phyloP scores from a whole-genome alignment of 2,113 vertebrate genomes.

The Coregonus clupeaformis region DNA sequence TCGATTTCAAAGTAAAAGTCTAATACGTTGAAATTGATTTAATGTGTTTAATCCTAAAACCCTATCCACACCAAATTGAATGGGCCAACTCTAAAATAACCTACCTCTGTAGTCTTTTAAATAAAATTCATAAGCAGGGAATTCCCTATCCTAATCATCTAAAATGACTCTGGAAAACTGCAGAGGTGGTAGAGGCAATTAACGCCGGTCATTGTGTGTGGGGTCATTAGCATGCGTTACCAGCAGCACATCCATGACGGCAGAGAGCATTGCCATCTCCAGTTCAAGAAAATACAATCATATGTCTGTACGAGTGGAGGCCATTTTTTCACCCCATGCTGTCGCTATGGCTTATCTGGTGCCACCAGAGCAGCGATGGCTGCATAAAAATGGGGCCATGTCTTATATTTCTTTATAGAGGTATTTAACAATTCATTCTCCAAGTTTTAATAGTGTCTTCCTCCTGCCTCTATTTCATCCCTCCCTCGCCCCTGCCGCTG shows the following conservation, averaged over 20 bases:
- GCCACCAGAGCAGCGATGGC: conserved; percentile 66
- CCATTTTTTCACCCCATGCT: conserved; percentile 24
- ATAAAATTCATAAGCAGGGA: neutral
- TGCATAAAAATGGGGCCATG: conserved; percentile 71
- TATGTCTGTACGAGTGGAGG: conserved; percentile 15
- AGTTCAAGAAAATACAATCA: conserved; percentile 49
- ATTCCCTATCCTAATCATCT: neutral
- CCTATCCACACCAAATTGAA: too few species aligned
- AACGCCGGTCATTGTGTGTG: conserved; percentile 26
- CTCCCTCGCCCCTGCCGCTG: conserved; percentile 24
- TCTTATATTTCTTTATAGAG: conserved; percentile 78
- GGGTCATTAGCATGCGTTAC: conserved; percentile 14
- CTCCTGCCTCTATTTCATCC: conserved; percentile 56
- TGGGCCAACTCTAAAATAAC: too few species aligned
- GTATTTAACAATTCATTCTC: conserved; percentile 80
- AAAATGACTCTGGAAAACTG: neutral
- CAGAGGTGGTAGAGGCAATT: conserved; percentile 10
- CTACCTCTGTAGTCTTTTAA: neutral
- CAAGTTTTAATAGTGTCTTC: conserved; percentile 73
- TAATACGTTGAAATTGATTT: neutral
- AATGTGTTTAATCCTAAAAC: neutral
- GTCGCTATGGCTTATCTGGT: conserved; percentile 68
- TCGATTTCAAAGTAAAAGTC: neutral
- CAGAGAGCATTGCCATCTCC: conserved; percentile 25
- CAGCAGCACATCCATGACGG: conserved; percentile 17